Evolutionary conservation across 1,140 invertebrate genomes (phyloP).

Genomic region (Philopotamus ludificatus): DNA sequence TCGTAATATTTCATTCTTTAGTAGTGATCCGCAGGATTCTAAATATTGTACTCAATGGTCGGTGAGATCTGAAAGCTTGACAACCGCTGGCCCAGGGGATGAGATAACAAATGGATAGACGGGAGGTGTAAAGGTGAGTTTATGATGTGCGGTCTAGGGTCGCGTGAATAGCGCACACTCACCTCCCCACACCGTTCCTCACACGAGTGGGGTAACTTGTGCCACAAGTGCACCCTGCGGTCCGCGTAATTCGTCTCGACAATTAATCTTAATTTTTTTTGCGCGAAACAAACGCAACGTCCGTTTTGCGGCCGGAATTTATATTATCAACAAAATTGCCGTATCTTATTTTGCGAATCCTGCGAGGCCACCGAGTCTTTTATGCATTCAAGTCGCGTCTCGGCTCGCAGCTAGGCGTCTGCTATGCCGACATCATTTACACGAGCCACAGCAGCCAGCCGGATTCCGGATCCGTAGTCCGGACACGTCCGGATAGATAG

Average conservation of each 20-base stretch:
- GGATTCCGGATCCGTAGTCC: constrained; percentile 19
- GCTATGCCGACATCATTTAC: constrained; percentile 39
- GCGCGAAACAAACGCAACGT: background rate
- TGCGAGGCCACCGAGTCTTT: background rate
- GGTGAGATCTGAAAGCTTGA: no score
- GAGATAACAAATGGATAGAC: no score
- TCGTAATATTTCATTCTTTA: no score
- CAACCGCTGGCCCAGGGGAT: no score
- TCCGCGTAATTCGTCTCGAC: background rate
- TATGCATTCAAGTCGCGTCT: constrained; percentile 20
- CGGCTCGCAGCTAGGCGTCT: constrained; percentile 23
- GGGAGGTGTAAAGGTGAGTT: no score
- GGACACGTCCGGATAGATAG: constrained; percentile 27
- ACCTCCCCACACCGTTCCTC: constrained; percentile 5
- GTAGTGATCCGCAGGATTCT: no score
- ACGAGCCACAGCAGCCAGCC: constrained; percentile 29
- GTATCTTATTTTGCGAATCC: background rate
- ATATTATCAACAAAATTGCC: background rate
- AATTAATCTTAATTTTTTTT: background rate
- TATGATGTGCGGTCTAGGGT: background rate
- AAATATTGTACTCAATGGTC: no score
- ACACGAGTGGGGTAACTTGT: constrained; percentile 28
- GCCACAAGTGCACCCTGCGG: constrained; percentile 27
- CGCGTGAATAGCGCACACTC: background rate
- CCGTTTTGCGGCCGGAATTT: background rate